phyloP scores from a whole-genome alignment of 2,888 invertebrate genomes.

The Amiota communis region DNA sequence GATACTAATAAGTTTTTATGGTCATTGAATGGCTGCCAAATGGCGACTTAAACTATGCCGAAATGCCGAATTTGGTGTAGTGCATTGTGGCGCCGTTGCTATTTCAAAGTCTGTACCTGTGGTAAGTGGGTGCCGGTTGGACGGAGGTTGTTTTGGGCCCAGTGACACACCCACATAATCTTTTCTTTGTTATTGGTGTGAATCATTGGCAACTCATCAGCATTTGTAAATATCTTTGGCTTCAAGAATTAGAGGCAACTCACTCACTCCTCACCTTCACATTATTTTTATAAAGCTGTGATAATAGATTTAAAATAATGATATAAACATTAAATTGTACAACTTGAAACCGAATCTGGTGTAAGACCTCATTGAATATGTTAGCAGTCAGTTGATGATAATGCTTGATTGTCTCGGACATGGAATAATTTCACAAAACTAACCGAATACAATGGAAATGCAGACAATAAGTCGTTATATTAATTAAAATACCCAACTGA shows the following conservation, averaged over 20 bases:
- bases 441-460: background rate
- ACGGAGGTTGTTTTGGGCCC: background rate
- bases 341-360: no score
- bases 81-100: slow-evolving; percentile 5
- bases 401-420: background rate
- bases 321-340: no score
- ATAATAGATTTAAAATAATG: no score
- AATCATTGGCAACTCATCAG: background rate
- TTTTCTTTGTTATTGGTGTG: background rate
- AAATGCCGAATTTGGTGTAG: background rate
- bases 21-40: slow-evolving; percentile 24
- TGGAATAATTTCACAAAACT: background rate
- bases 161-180: slow-evolving; percentile 22
- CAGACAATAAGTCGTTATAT: slow-evolving; percentile 28
- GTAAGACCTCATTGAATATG: slow-evolving; percentile 18
- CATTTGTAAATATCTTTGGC: background rate
- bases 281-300: no score
- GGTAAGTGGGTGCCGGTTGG: background rate
- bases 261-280: no score
- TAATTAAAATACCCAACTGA: slow-evolving; percentile 30
- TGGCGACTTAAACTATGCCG: slow-evolving; percentile 17
- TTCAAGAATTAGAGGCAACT: background rate
- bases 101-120: background rate
- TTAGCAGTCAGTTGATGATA: background rate
- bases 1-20: slow-evolving; percentile 25